phyloP scores from a whole-genome alignment of 2,113 vertebrate genomes.

The Oncorhynchus tshawytscha region DNA sequence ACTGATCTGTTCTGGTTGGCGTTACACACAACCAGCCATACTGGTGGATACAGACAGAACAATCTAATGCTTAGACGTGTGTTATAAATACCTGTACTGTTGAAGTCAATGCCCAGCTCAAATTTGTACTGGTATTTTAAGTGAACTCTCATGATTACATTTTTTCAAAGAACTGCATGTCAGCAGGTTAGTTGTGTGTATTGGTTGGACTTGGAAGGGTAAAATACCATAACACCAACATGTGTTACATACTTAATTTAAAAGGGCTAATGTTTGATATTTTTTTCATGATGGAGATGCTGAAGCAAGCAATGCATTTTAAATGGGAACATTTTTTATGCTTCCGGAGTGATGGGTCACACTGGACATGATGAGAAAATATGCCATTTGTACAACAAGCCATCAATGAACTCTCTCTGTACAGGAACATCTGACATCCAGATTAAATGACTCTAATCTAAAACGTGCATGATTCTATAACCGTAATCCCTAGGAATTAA shows the following conservation, averaged over 20 bases:
- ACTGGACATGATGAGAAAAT: constrained; percentile 16
- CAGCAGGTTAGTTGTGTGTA: not conserved
- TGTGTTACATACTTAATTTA: not conserved
- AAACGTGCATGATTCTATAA: constrained; percentile 26
- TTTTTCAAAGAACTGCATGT: not conserved
- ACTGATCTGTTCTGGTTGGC: not conserved
- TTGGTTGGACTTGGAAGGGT: constrained; percentile 2
- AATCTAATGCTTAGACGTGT: not conserved
- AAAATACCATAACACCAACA: not conserved
- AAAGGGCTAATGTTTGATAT: not conserved
- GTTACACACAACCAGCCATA: not conserved
- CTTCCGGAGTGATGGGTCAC: constrained; percentile 14
- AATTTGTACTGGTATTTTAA: not conserved
- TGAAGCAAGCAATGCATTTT: constrained; percentile 25
- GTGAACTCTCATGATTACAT: not conserved
- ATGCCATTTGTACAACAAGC: constrained; percentile 33
- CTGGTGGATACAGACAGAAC: not conserved
- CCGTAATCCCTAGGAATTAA: not conserved
- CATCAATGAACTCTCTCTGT: constrained; percentile 5
- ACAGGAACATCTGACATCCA: constrained; percentile 8
- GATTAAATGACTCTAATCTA: constrained; percentile 20
- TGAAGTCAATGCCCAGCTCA: not conserved
- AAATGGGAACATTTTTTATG: constrained; percentile 8
- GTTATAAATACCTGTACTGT: not conserved
- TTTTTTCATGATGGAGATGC: not conserved